Conservation (phyloP, 2,797 vertebrate genomes). For the Lacerta bilineata region DNA sequence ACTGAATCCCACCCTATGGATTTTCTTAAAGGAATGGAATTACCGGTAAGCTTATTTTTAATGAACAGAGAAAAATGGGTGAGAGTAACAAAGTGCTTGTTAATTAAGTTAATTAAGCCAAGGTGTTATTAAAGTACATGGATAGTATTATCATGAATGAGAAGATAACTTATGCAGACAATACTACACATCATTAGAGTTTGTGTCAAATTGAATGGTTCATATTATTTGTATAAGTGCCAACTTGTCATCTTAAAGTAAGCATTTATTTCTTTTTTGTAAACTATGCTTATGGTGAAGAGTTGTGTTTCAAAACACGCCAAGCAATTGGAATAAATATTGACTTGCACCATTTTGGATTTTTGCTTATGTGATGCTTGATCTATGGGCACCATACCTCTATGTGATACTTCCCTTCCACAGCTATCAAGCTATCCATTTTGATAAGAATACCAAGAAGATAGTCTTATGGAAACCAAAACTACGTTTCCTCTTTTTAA, state of each 20-base stretch:
- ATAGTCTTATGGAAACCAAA: constrained; percentile 47
- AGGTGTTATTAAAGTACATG: background rate
- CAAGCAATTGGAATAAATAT: background rate
- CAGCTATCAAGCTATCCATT: background rate
- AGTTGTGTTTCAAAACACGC: background rate
- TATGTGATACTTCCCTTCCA: background rate
- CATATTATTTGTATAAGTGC: background rate
- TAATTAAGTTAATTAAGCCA: background rate
- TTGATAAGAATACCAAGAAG: constrained; percentile 35
- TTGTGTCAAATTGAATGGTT: background rate
- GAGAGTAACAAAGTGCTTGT: background rate
- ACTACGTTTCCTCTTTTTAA: constrained; percentile 33
- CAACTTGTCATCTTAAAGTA: background rate
- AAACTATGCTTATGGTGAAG: background rate
- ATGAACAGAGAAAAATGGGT: background rate
- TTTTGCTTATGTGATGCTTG: background rate
- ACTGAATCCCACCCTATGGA: background rate
- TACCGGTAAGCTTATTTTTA: background rate
- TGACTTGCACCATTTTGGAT: background rate
- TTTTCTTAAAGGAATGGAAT: background rate
- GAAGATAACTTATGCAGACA: background rate
- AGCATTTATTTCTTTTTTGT: too few species aligned
- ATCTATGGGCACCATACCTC: background rate
- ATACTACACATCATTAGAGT: background rate
- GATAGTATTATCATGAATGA: background rate